Evolutionary conservation across 2,888 invertebrate species (phyloP), one percentile per base, ranked within the genome.

Genomic region (Marasmarcha lunaedactyla): DNA sequence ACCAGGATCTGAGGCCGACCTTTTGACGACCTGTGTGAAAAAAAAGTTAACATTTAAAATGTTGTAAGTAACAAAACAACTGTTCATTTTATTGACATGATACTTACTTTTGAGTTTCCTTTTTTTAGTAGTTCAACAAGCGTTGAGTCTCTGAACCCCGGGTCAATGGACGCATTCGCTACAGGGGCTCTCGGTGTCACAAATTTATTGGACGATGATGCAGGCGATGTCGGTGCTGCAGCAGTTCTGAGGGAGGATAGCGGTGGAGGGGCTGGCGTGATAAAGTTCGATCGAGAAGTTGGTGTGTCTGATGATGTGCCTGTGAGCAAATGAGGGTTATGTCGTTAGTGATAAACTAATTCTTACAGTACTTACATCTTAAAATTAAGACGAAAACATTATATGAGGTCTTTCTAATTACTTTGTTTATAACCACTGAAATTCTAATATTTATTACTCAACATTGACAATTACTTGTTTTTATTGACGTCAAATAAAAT

Each of bases 121-220:
- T 89, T 86, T 71, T 92, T 93, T 37, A 93, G 77, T 41, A 93
- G 83, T 66, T 92, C 93, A 46, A 92, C 92, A 34, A 93, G 77
- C 2, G 92, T 91, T 45, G 92, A 92, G 48, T 92, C 92, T 66
- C 91, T 90, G 42, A 88, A 88, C 34, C 59, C 52, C 7, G 63
- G 48, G 37, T 58, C 57, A 14, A 61, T 55, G 38, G 56, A 48
- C 42, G 66, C 77, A 15, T 71, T 57, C 40, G 84, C 71, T 41
- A 65, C 71, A 37, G 66, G 74, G 5, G 70, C 73, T 54, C 72
- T 73, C 47, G 77, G 83, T 1, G 87, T 76, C 48, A 63, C 69
- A 49, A 68, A 85, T 40, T 77, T 79, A 2, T 66, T 46, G 54
- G 59, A 85, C 71, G 68, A 84, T n/a, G n/a, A n/a, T 71, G 46